Percentiles rank a stretch among this genome's conserved stretches.
These are phyloP conservation scores for Oryzias celebensis DNA, from an alignment of 2,113 vertebrate species.

Conservation along the genomic window DNA sequence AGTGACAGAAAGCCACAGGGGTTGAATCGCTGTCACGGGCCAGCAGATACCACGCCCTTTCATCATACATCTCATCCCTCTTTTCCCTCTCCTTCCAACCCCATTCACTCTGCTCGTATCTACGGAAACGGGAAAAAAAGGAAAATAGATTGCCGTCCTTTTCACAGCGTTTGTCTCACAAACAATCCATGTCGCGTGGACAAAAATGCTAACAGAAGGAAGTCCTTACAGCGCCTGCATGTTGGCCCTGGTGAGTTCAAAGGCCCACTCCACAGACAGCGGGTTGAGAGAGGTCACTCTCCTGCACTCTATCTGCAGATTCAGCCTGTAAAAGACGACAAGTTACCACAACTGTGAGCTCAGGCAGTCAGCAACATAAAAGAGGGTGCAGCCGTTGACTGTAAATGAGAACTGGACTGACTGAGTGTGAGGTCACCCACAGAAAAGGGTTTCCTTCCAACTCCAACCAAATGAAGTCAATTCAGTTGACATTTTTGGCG, in stretches of 20 bases:
- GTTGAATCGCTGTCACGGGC: conserved; percentile 79
- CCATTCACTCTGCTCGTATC: conserved; percentile 93
- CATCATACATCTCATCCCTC: conserved; percentile 89
- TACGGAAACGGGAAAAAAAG: conserved; percentile 31
- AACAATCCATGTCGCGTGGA: too few species aligned
- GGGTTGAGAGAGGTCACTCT: conserved; percentile 83
- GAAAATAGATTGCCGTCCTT: not conserved
- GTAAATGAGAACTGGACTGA: too few species aligned
- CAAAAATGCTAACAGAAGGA: not conserved
- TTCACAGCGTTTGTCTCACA: too few species aligned
- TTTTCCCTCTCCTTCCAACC: conserved; percentile 95
- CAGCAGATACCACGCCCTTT: conserved; percentile 90
- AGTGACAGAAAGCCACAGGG: conserved; percentile 90
- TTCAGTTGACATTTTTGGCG: too few species aligned
- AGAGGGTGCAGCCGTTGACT: too few species aligned
- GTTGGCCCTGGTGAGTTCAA: conserved; percentile 92
- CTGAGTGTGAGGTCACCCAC: too few species aligned
- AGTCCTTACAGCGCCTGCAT: conserved; percentile 90
- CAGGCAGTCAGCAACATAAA: too few species aligned
- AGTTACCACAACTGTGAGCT: not conserved
- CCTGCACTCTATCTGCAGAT: conserved; percentile 90
- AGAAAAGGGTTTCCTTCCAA: too few species aligned
- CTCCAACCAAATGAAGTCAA: too few species aligned
- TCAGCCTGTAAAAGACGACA: conserved; percentile 74
- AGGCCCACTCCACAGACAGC: conserved; percentile 90